Evolutionary conservation across 2,888 invertebrate genomes (phyloP), one percentile per base, ranked within the genome.

Genomic region (Julus scandinavius): DNA sequence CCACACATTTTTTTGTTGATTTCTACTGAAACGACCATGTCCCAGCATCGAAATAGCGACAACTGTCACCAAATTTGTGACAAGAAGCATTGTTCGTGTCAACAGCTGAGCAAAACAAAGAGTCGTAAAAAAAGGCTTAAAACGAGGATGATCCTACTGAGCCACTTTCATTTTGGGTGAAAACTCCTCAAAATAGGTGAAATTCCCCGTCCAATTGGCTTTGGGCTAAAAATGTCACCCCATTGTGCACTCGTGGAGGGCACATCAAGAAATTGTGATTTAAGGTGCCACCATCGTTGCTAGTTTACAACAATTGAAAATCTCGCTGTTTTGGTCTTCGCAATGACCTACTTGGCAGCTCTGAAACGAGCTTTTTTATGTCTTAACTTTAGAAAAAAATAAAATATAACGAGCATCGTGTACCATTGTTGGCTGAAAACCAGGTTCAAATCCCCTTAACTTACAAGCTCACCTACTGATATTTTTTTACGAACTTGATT

Each of bases 311-410:
- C 72, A 72, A 72, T 72, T 72, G 72, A 72, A 72, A 63, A 63
- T 63, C 20, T 63, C 63, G 63, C 63, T 29, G 72, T 72, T 72
- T 72, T 29, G 29, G 72, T 72, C 72, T 72, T 72, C 72, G 72
- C 72, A 72, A 72, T 72, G 72, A 72, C 72, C 72, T 72, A 72
- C 72, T 72, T 72, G 72, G 72, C 72, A 72, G 72, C 72, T 72
- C 72, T 11, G 72, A 29, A 63, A 72, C 72, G 72, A 29, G 72
- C 7, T 72, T 72, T 72, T 72, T 72, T 72, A 72, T 72, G 72
- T 72, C 72, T 29, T 29, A 29, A 72, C 72, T 72, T 72, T 11
- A 50, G 13, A 29, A 29, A 72, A 63, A 63, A 63, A 63, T 63
- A n/a, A 63, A 63, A 29, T 29, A 72, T 72, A 72, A 72, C 72